These are phyloP conservation scores for Galleria mellonella DNA, from an alignment of 1,140 invertebrate genomes.

Conservation along the genomic window DNA sequence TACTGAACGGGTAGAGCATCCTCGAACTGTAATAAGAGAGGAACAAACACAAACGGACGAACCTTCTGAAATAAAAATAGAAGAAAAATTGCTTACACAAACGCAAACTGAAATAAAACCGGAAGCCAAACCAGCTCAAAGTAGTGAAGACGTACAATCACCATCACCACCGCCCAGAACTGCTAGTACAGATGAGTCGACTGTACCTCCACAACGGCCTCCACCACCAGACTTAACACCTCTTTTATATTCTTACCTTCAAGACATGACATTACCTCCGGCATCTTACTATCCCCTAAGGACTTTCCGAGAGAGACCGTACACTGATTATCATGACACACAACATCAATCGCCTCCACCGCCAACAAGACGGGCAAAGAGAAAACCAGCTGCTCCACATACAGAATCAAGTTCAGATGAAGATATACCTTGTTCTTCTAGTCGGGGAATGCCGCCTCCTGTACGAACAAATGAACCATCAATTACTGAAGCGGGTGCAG, in stretches of 20 bases:
- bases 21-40: conserved; percentile 49
- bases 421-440: conserved; percentile 52
- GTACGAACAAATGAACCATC: conserved; percentile 71
- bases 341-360: conserved; percentile 42
- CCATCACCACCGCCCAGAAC: conserved; percentile 36
- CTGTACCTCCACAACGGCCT: conserved; percentile 71
- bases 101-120: conserved; percentile 6
- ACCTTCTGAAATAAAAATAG: conserved; percentile 5
- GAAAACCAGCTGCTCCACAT: conserved; percentile 46
- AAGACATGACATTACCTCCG: conserved; percentile 58
- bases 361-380: conserved; percentile 48
- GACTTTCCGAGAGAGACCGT: conserved; percentile 47
- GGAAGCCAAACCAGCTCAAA: conserved; percentile 4
- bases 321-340: conserved; percentile 43
- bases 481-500: conserved; percentile 78
- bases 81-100: not conserved
- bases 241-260: conserved; percentile 74
- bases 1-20: conserved; percentile 14
- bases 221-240: conserved; percentile 73
- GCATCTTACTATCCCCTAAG: conserved; percentile 63
- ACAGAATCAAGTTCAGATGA: conserved; percentile 73
- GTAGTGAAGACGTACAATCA: conserved; percentile 16
- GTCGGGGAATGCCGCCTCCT: conserved; percentile 51
- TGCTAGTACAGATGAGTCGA: conserved; percentile 31
- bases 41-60: conserved; percentile 66